These are phyloP conservation scores for Cydia fagiglandana DNA, from an alignment of 1,140 invertebrate genomes.

Conservation along the genomic window DNA sequence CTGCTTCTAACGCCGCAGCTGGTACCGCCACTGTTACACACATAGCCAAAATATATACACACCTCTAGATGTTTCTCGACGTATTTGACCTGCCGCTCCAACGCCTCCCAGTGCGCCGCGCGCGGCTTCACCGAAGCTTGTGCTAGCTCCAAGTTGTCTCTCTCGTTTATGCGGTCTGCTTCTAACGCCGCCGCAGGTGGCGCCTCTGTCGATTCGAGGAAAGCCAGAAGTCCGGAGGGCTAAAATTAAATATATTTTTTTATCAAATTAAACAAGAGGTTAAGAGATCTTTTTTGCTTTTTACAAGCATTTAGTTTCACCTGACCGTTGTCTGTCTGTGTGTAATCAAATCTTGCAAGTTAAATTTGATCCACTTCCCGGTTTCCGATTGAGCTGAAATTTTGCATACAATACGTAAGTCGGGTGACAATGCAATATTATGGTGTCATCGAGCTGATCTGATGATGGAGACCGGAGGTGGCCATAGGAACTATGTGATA, in stretches of 20 bases:
- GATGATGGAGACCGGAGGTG: no score
- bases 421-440: no score
- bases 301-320: no score
- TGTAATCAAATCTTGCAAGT: no score
- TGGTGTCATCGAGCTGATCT: no score
- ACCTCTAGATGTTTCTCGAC: conserved; percentile 89
- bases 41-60: conserved; percentile 35
- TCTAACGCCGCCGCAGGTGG: conserved; percentile 87
- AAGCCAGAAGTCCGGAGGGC: conserved; percentile 93
- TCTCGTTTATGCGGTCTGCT: conserved; percentile 80
- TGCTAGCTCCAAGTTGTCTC: conserved; percentile 97
- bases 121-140: conserved; percentile 87
- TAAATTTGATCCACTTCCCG: no score
- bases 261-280: no score
- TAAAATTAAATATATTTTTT: conserved; percentile 51
- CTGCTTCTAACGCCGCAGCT: conserved; percentile 82
- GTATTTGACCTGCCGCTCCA: conserved; percentile 86
- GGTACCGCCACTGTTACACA: conserved; percentile 72
- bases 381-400: no score
- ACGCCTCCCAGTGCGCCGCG: conserved; percentile 84
- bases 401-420: no score
- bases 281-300: no score
- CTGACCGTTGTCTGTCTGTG: no score
- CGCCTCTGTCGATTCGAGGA: conserved; percentile 92
- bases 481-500: no score